These are phyloP conservation scores for Calonectris borealis DNA, from an alignment of 2,113 vertebrate genomes.

Conservation along the genomic window DNA sequence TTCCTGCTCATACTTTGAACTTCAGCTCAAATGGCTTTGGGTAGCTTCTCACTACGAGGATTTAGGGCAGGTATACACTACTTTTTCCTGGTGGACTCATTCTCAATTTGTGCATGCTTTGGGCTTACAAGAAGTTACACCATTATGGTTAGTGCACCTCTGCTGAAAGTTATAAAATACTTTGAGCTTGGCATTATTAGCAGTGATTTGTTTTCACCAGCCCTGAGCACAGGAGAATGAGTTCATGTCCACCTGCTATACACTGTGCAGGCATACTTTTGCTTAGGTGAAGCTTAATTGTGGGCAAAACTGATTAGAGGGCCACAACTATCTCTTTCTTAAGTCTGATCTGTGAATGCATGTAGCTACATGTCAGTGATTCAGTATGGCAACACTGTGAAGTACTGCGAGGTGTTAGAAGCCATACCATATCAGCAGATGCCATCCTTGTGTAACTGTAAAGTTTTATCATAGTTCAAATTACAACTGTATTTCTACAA, in stretches of 20 bases:
- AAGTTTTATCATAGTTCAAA: not conserved
- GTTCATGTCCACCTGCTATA: not conserved
- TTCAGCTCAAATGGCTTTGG: not conserved
- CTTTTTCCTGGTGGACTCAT: not conserved
- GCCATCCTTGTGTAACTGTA: not conserved
- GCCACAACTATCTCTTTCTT: not conserved
- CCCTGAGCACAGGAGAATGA: not conserved
- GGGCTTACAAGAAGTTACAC: not conserved
- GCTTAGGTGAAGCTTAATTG: not conserved
- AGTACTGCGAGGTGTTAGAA: not conserved
- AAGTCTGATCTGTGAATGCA: not conserved
- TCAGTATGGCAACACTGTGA: not conserved
- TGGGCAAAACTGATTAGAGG: not conserved
- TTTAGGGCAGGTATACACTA: not conserved
- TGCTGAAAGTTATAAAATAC: not conserved
- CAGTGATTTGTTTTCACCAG: not conserved
- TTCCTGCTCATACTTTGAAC: not conserved
- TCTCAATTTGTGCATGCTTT: not conserved
- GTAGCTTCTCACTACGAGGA: not conserved
- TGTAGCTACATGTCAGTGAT: not conserved
- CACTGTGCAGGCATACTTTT: not conserved
- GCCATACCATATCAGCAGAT: not conserved
- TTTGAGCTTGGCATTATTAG: not conserved
- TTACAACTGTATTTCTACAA: not conserved
- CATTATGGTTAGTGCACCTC: not conserved